Base-by-base conservation (phyloP, 2,113 vertebrate species). In the Cathartes aura region DNA sequence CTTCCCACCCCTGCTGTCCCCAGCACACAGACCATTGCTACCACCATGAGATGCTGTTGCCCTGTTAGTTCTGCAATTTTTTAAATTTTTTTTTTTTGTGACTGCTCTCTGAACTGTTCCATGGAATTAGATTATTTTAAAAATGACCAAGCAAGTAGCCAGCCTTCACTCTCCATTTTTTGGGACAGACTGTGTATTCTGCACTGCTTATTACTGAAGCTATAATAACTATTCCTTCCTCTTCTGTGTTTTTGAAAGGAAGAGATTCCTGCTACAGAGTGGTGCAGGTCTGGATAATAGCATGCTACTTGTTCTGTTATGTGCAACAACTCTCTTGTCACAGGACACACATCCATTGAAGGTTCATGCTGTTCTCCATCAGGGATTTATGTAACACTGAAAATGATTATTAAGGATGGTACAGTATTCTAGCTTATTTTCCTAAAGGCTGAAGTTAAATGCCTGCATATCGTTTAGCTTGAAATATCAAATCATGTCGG, bases 261-360 rank as follows among this genome's bases (percentile, higher is more conserved):
- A 67, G 38, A 70, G 15, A 19, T 45, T 66, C 22, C 32, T 58
- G 19, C 11, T 43, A 90, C 75, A n/a, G 19, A 32, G 63, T 72
- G 12, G 34, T 59, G 34, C 14, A 55, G 52, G 26, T 74, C 13
- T 59, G 36, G 56, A 47, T 63, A 47, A 36, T 6, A 71, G 23
- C 22, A 63, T 59, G 50, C n/a, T 42, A 9, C 36, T 81, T 55
- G 3, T 52, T 89, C 24, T 50, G 20, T 34, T 60, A 12, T 0
- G 2, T 66, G 32, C 48, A 73, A 53, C 50, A 56, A 1, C 27
- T 38, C 17, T 59, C 26, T 40, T 74, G n/a, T 85, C n/a, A 20
- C 12, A 27, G 73, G 55, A 47, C 15, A 29, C 6, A 18, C 0
- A 0, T 34, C 15, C 26, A 21, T 4, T 55, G 24, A 72, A 55